phyloP scores from a whole-genome alignment of 2,888 invertebrate genomes.

The Autographa gamma region DNA sequence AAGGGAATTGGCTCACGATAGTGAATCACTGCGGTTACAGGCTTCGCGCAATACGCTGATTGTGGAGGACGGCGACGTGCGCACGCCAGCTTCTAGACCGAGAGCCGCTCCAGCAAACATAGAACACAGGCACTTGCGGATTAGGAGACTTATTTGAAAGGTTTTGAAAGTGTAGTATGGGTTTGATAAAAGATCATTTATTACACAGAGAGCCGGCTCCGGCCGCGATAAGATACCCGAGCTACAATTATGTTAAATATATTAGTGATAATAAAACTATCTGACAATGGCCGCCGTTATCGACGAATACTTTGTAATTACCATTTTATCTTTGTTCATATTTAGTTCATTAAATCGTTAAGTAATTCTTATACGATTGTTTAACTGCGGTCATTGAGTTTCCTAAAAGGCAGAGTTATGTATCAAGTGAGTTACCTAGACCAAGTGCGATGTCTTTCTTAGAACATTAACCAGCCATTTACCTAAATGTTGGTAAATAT shows the following conservation, averaged over 20 bases:
- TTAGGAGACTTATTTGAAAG: neutral
- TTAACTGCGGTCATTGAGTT: conserved; percentile 6
- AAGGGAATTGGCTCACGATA: conserved; percentile 64
- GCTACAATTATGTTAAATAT: conserved; percentile 54
- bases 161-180: conserved; percentile 8
- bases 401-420: neutral
- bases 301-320: conserved; percentile 52
- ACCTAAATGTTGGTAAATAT: neutral
- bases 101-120: neutral
- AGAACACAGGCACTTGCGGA: neutral
- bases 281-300: conserved; percentile 56
- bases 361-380: conserved; percentile 12
- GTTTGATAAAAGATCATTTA: conserved; percentile 18
- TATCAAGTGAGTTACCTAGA: neutral
- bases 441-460: neutral
- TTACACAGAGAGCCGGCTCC: conserved; percentile 21
- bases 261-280: conserved; percentile 56
- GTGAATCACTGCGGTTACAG: conserved; percentile 62
- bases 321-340: conserved; percentile 50
- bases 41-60: conserved; percentile 38
- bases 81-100: neutral
- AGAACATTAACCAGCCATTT: neutral
- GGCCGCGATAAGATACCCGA: conserved; percentile 52
- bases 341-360: conserved; percentile 39
- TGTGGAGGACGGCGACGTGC: conserved; percentile 21